Conservation (phyloP, 2,797 vertebrate genomes). For the Pyrocephalus nanus region DNA sequence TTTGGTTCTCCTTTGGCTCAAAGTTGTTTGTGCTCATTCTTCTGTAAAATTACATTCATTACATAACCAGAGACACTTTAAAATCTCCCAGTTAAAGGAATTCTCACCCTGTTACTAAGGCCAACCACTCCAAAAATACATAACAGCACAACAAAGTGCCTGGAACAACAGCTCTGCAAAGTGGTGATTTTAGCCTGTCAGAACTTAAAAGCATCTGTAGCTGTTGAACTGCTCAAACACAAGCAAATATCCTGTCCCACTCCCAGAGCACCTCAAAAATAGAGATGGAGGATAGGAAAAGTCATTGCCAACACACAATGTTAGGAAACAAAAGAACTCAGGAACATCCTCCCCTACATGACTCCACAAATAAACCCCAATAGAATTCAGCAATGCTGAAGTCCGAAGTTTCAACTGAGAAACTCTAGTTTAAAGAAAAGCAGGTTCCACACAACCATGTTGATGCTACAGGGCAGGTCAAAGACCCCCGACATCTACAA, state of each 20-base stretch:
- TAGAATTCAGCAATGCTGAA: neutral
- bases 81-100: neutral
- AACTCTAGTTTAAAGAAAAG: neutral
- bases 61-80: neutral
- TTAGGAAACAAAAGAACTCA: neutral
- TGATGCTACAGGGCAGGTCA: neutral
- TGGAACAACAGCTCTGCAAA: neutral
- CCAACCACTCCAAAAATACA: neutral
- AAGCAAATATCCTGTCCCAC: neutral
- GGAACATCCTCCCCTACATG: neutral
- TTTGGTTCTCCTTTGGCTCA: neutral
- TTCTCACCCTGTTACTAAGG: neutral
- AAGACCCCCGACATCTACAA: neutral
- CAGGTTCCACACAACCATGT: accelerated
- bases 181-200: neutral
- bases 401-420: neutral
- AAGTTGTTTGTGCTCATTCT: neutral
- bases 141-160: neutral
- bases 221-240: neutral
- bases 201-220: neutral
- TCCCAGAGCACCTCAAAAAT: neutral
- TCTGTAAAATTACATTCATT: neutral
- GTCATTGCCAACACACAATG: neutral
- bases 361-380: neutral
- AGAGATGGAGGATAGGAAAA: neutral